Evolutionary conservation across 1,140 invertebrate genomes (phyloP), one percentile per base, ranked within the genome.

Genomic region (Magallana ariakensis): DNA sequence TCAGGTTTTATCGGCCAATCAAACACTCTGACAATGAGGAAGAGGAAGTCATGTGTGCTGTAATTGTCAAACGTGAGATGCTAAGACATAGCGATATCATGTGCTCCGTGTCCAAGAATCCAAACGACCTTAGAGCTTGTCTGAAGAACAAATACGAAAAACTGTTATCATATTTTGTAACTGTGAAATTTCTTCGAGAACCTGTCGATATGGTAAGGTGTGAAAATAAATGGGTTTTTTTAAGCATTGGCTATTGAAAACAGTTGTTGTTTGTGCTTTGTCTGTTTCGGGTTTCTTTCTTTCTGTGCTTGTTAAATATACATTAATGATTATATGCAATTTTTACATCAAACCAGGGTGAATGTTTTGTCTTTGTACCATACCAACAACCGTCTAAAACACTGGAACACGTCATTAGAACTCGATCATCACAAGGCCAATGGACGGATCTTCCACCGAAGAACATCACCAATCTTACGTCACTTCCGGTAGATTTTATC

Each of bases 341-440:
- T 75, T 7, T 22, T 75, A 10, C 7, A 75, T 75, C 2, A 46
- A 46, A 46, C 22, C 66, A 75, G 66, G 33, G 15, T 0, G 26
- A 75, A 13, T 75, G 66, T 75, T 75, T 75, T 9, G 66, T 75
- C 11, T 75, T 75, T 75, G 66, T 75, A 13, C 66, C 66, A 13
- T 75, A 75, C 22, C 10, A 46, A 13, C 5, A 26, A 26, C 66
- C 66, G 11, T 75, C 66, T 10, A 13, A 75, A 22, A 26, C 10
- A 33, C 33, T 75, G 13, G 22, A 75, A 26, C 22, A 75, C 22
- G 66, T 75, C 22, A 75, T 75, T 22, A 75, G 66, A 75, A 13
- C 33, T 75, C 66, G 22, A 33, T 75, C 66, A 75, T 7, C 22
- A 13, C 22, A 75, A 3, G 66, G 66, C 7, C 66, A 75, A 19